These are phyloP conservation scores for Hypselothyrea guttata DNA, from an alignment of 2,888 invertebrate species.

Conservation along the genomic window DNA sequence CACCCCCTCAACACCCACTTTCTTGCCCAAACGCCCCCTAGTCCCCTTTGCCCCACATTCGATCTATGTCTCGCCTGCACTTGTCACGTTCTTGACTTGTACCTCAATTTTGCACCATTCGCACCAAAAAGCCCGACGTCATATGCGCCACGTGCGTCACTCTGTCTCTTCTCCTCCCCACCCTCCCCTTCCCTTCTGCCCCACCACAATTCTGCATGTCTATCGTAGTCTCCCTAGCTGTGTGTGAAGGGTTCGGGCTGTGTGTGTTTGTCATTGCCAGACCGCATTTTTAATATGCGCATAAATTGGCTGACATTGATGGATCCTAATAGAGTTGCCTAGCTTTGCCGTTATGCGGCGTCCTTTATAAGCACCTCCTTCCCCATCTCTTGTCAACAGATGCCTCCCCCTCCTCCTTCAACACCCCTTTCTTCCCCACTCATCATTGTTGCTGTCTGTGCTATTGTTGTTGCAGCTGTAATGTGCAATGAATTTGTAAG, in stretches of 20 bases:
- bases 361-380: not conserved
- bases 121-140: conserved; percentile 21
- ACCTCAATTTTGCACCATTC: conserved; percentile 55
- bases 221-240: too few relatives aligned
- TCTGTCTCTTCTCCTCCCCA: too few relatives aligned
- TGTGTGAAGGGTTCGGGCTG: conserved; percentile 29
- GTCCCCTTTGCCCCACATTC: conserved; percentile 8
- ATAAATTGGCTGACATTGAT: conserved; percentile 76
- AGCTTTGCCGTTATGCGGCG: conserved; percentile 35
- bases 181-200: too few relatives aligned
- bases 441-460: conserved; percentile 10
- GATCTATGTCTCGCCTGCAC: conserved; percentile 32
- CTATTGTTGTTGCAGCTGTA: conserved; percentile 44
- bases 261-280: conserved; percentile 70
- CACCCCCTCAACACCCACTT: not conserved
- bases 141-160: conserved; percentile 14
- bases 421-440: not conserved
- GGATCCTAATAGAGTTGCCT: conserved; percentile 73
- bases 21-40: not conserved
- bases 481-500: conserved; percentile 65
- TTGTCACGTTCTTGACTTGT: conserved; percentile 67
- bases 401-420: too few relatives aligned
- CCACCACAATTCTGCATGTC: too few relatives aligned
- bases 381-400: not conserved
- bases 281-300: conserved; percentile 76